Evolutionary conservation across 2,797 vertebrate genomes (phyloP), one percentile per base, ranked within the genome.

Genomic region (Cephalopachus bancanus): DNA sequence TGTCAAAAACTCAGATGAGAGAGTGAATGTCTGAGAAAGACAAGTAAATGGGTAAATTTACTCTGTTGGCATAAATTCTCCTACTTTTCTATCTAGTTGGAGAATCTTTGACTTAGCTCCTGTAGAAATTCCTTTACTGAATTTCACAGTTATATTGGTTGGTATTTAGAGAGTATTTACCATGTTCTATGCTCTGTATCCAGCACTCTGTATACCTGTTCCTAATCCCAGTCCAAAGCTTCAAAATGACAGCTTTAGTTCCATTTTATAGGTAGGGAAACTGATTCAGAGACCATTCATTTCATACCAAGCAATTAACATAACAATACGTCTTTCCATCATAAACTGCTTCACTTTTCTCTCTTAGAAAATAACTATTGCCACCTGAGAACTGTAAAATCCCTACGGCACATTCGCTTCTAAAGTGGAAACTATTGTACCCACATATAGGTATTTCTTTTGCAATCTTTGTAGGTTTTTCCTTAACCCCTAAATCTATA

Each of bases 331-430:
- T 90, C 71, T 97, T 26, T 83, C 53, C 1, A 59, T 84, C 28
- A 53, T 51, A 89, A 78, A 62, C 16, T 59, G n/a, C 37, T 62
- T 1, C 44, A 26, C 94, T 92, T 95, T 97, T 94, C 83, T 95
- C 10, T 72, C 76, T 90, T 89, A 85, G 92, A 93, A 93, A 95
- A 91, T n/a, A 85, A 87, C 87, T 59, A 83, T 76, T 83, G 65
- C 9, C 10, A 69, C 53, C n/a, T 1, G 19, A 88, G 88, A 67
- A 83, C n/a, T 5, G 57, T 76, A 81, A 91, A 89, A 75, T 75
- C 4, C 19, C n/a, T 51, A 28, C 53, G 72, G 33, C 10, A 59
- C 33, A 92, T 78, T 88, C 65, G 24, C 79, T 97, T 92, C 51
- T 30, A 93, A 91, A 83, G 30, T 26, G 60, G 53, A 92, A 79